These are phyloP conservation scores for Aldabrachelys gigantea DNA, from an alignment of 2,113 vertebrate species.

Conservation along the genomic window DNA sequence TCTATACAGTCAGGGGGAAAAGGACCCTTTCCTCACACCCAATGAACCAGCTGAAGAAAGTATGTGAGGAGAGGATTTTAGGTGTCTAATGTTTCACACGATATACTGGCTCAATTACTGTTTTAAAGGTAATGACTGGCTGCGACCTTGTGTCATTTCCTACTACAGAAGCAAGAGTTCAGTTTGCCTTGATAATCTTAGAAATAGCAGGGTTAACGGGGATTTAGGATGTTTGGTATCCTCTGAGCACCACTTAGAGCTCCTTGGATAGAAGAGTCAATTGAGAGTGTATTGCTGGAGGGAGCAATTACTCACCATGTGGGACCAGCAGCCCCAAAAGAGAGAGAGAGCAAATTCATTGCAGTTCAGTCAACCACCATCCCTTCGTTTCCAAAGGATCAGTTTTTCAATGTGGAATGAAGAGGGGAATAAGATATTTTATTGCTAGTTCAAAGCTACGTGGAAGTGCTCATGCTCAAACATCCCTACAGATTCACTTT, in stretches of 20 bases:
- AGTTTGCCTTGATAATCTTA: constrained; percentile 2
- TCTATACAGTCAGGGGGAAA: not conserved
- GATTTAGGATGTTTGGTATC: constrained; percentile 16
- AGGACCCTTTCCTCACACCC: not conserved
- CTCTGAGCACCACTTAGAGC: constrained; percentile 40
- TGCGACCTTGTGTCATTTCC: constrained; percentile 27
- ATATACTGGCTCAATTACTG: constrained; percentile 2
- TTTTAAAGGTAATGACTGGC: constrained; percentile 45
- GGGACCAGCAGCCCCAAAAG: constrained; percentile 14
- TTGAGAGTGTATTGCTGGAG: constrained; percentile 45
- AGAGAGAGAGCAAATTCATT: not conserved
- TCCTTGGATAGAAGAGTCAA: constrained; percentile 58
- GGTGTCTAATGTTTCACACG: not conserved
- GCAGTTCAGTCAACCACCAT: not conserved
- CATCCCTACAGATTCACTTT: accelerated
- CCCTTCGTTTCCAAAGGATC: not conserved
- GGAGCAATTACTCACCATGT: constrained; percentile 58
- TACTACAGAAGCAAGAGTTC: constrained; percentile 13
- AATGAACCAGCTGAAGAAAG: not conserved
- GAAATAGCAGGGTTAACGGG: constrained; percentile 32
- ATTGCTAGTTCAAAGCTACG: not conserved
- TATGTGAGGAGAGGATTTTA: not conserved
- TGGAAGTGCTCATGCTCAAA: not conserved
- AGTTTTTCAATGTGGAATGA: not conserved
- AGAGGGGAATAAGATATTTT: not conserved